These are phyloP conservation scores for Macrophya annulata DNA, from an alignment of 2,888 invertebrate species.

Conservation along the genomic window DNA sequence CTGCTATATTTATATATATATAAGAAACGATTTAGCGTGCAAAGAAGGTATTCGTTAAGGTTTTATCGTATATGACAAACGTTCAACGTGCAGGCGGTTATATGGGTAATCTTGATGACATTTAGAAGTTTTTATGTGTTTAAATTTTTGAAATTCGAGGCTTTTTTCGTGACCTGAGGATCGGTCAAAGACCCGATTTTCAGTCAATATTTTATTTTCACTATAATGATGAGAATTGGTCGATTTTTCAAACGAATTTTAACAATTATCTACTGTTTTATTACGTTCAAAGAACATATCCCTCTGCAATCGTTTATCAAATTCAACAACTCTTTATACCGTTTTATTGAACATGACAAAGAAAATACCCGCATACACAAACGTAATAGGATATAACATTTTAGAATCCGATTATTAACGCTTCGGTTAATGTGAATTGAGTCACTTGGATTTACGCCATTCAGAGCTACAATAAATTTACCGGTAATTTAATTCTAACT, in stretches of 20 bases:
- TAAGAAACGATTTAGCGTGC: neutral
- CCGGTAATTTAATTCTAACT: neutral
- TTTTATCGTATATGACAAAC: slow-evolving; percentile 4
- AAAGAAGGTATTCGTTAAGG: neutral
- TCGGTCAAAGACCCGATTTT: neutral
- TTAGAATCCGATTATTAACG: neutral
- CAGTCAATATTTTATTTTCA: neutral
- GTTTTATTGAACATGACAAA: slow-evolving; percentile 8
- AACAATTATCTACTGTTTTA: neutral
- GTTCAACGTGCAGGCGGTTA: neutral
- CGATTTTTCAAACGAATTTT: neutral
- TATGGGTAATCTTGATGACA: slow-evolving; percentile 9
- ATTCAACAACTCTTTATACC: neutral
- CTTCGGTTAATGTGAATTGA: neutral
- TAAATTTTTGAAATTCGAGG: neutral
- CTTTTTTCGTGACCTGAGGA: neutral
- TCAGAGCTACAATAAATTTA: neutral
- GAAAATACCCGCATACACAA: slow-evolving; percentile 3
- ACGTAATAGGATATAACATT: slow-evolving; percentile 12
- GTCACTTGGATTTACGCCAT: slow-evolving; percentile 7
- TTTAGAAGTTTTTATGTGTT: neutral
- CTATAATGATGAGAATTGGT: neutral
- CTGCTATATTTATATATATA: too few species aligned
- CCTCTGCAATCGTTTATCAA: neutral
- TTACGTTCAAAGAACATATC: neutral